These are phyloP conservation scores for Brachionus sp. DNA, from an alignment of 1,140 invertebrate genomes.

Conservation along the genomic window DNA sequence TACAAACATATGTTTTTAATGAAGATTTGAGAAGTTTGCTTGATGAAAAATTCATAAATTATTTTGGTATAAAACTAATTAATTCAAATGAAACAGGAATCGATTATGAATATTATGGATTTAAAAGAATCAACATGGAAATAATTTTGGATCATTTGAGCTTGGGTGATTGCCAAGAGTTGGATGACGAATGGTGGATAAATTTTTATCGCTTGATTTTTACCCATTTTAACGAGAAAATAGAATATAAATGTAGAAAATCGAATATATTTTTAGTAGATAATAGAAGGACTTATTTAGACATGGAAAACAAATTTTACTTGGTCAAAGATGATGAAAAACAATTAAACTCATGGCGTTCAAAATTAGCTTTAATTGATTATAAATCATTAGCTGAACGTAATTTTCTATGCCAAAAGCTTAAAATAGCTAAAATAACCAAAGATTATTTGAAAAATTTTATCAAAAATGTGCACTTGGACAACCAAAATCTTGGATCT, in stretches of 20 bases:
- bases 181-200: constrained; percentile 16
- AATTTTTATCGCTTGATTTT: neutral
- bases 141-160: neutral
- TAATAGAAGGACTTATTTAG: neutral
- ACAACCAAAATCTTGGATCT: neutral
- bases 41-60: neutral
- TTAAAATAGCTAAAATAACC: neutral
- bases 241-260: neutral
- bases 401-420: neutral
- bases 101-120: constrained; percentile 14
- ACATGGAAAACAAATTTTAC: neutral
- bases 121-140: neutral
- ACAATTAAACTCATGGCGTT: neutral
- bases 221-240: neutral
- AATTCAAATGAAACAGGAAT: neutral
- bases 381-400: neutral
- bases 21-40: neutral
- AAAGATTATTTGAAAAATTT: neutral
- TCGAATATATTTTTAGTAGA: neutral
- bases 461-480: constrained; percentile 16
- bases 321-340: neutral
- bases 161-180: neutral
- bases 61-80: neutral
- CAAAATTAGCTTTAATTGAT: neutral
- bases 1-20: neutral